These are phyloP conservation scores for Microtus richardsoni DNA, from an alignment of 2,113 vertebrate species.

Conservation along the genomic window DNA sequence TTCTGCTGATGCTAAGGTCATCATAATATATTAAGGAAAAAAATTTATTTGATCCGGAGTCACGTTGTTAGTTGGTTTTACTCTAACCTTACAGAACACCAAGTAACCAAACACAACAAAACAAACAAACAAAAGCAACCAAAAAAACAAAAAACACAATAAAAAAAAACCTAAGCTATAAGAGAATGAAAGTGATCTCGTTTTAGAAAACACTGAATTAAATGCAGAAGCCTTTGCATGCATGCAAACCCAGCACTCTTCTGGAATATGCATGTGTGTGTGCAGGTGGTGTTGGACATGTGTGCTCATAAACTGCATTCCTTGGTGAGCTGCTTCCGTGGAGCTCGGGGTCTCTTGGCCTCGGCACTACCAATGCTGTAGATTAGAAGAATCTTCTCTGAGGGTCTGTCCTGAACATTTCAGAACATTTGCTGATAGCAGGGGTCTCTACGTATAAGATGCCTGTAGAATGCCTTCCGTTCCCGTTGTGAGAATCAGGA, in stretches of 20 bases:
- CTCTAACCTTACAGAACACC: neutral
- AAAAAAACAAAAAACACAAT: neutral
- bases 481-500: neutral
- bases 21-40: neutral
- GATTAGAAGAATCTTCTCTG: neutral
- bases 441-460: neutral
- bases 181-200: neutral
- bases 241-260: neutral
- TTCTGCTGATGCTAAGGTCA: constrained; percentile 23
- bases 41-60: neutral
- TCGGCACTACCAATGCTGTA: neutral
- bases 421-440: neutral
- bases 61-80: neutral
- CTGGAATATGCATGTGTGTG: neutral
- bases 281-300: no score
- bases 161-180: neutral
- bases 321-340: neutral
- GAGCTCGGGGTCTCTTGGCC: neutral
- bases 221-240: neutral
- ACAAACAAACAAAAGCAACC: neutral
- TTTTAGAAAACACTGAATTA: constrained; percentile 16
- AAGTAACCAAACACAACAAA: neutral
- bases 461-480: neutral
- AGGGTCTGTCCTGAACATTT: neutral
- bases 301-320: no score